Evolutionary conservation across 1,140 invertebrate species (phyloP).

Genomic region (Anastrepha obliqua): DNA sequence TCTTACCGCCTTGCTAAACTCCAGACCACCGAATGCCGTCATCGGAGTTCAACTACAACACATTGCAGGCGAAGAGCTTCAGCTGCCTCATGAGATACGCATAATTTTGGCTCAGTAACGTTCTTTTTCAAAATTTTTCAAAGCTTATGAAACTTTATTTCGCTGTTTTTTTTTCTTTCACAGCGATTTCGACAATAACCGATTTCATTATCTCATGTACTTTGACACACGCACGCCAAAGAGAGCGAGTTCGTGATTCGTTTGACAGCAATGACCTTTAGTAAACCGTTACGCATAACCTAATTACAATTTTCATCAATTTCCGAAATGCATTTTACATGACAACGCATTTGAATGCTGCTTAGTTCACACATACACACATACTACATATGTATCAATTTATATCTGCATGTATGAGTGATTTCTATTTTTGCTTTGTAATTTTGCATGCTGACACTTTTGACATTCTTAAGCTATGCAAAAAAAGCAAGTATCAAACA

Average conservation of each 20-base stretch:
- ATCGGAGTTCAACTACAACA: too few relatives aligned
- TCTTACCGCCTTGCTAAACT: too few relatives aligned
- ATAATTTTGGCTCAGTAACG: too few relatives aligned
- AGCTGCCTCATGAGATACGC: too few relatives aligned
- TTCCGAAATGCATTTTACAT: slow-evolving; percentile 48
- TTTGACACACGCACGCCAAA: background rate
- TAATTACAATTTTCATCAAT: slow-evolving; percentile 34
- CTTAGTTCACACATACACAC: background rate
- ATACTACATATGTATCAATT: background rate
- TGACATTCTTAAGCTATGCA: slow-evolving; percentile 38
- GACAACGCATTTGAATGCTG: background rate
- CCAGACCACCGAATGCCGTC: too few relatives aligned
- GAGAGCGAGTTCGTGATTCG: background rate
- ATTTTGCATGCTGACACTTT: slow-evolving; percentile 32
- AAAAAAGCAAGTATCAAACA: slow-evolving; percentile 26
- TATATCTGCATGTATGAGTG: background rate
- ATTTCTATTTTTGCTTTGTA: slow-evolving; percentile 4
- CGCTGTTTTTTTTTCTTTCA: too few relatives aligned
- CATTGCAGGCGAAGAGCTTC: too few relatives aligned
- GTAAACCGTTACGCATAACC: slow-evolving; percentile 47
- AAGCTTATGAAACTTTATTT: background rate
- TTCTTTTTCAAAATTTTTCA: background rate
- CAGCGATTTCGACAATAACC: background rate
- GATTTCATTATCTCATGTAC: background rate
- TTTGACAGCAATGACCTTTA: slow-evolving; percentile 38